These are phyloP conservation scores for Nomada hirtipes DNA, from an alignment of 2,888 invertebrate species.

Conservation along the genomic window DNA sequence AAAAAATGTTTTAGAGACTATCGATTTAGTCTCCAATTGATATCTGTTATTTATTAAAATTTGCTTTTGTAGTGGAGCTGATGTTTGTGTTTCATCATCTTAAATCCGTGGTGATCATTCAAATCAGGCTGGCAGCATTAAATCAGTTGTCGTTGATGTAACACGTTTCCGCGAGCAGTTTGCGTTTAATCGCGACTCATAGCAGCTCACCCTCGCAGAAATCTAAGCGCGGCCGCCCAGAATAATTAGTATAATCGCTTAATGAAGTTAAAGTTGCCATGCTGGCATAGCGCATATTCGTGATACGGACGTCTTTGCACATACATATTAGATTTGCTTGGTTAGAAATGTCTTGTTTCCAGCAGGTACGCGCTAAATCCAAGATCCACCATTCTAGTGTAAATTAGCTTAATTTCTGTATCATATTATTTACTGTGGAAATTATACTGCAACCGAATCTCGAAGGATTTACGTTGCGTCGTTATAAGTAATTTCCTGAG, in stretches of 20 bases:
- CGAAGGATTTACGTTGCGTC: neutral
- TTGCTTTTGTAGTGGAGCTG: neutral
- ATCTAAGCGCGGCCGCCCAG: slow-evolving; percentile 25
- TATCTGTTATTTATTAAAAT: neutral
- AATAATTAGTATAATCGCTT: slow-evolving; percentile 64
- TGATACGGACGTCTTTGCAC: slow-evolving; percentile 7
- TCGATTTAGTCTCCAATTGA: no score
- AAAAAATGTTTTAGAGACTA: no score
- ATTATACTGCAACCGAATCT: no score
- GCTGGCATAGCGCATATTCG: slow-evolving; percentile 3
- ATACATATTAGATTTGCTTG: slow-evolving; percentile 43
- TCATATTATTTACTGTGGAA: slow-evolving; percentile 16
- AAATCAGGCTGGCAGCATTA: neutral
- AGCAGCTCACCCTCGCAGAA: neutral
- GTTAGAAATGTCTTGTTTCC: slow-evolving; percentile 10
- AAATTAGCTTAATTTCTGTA: slow-evolving; percentile 35
- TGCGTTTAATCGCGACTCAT: neutral
- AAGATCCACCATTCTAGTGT: slow-evolving; percentile 13
- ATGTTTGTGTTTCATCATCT: neutral
- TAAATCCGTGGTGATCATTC: neutral
- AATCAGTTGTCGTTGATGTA: neutral
- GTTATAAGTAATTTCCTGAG: neutral
- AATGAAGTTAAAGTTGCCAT: slow-evolving; percentile 57
- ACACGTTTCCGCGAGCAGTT: neutral
- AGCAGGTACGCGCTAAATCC: slow-evolving; percentile 22